Evolutionary conservation across 2,888 invertebrate genomes (phyloP).

Genomic region (Oxytorus armatus): DNA sequence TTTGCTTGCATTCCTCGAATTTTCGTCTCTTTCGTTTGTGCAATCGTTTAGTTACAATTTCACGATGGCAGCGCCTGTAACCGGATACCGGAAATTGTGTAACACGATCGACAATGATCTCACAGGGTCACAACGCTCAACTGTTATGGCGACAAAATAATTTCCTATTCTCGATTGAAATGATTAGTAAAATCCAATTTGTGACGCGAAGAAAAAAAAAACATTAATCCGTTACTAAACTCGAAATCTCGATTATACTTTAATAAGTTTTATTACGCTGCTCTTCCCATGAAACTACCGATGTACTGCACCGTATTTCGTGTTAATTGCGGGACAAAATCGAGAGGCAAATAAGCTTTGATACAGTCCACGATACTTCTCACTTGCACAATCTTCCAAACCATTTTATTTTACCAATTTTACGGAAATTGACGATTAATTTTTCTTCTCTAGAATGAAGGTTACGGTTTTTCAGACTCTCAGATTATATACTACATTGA

Average conservation of each 20-base stretch:
- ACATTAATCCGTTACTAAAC: not conserved
- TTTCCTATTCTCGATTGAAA: not conserved
- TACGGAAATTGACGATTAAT: constrained; percentile 65
- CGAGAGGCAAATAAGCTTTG: constrained; percentile 61
- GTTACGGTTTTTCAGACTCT: constrained; percentile 41
- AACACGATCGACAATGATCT: not conserved
- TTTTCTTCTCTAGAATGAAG: constrained; percentile 56
- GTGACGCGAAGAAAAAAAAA: too few species aligned
- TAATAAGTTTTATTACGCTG: constrained; percentile 66
- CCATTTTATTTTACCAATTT: constrained; percentile 66
- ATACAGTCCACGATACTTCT: constrained; percentile 58
- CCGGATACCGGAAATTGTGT: not conserved
- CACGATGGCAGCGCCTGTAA: constrained; percentile 66
- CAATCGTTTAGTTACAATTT: constrained; percentile 67
- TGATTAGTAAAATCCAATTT: too few species aligned
- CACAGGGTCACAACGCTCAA: too few species aligned
- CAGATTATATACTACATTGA: constrained; percentile 30
- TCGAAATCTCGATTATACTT: constrained; percentile 13
- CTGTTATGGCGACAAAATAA: not conserved
- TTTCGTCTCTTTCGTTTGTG: constrained; percentile 59
- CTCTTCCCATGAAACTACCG: constrained; percentile 67
- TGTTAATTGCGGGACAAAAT: constrained; percentile 67
- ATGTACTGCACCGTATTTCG: constrained; percentile 61
- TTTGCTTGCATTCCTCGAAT: constrained; percentile 52
- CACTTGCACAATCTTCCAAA: constrained; percentile 65